Evolutionary conservation across 2,797 vertebrate species (phyloP).

Genomic region (Bryconaethiops microstoma): DNA sequence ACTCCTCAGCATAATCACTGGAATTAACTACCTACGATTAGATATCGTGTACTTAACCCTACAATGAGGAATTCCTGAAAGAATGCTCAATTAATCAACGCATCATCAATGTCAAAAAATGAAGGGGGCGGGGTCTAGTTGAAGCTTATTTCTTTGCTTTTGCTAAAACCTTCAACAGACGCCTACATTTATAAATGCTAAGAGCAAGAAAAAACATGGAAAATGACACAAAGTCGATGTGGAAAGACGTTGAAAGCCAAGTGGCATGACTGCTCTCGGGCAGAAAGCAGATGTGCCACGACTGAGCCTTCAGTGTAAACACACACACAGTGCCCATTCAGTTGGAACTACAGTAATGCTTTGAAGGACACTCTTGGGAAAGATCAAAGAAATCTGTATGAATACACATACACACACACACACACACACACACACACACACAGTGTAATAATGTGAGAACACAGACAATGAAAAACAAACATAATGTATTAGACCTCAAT

Average conservation of each 20-base stretch:
- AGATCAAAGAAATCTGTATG: slow-evolving; percentile 14
- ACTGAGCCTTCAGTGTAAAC: slow-evolving; percentile 30
- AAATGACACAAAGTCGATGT: background rate
- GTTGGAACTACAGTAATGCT: slow-evolving; percentile 16
- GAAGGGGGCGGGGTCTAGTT: background rate
- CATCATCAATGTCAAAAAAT: slow-evolving; percentile 12
- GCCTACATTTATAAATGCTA: slow-evolving; percentile 21
- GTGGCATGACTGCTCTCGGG: slow-evolving; percentile 9
- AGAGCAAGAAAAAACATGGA: slow-evolving; percentile 12
- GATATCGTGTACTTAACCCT: background rate
- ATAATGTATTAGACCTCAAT: background rate
- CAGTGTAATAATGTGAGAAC: background rate
- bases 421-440: too few species aligned
- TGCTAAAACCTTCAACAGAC: background rate
- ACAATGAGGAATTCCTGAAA: background rate
- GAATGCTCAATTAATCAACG: background rate
- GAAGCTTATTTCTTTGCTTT: too few species aligned
- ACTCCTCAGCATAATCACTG: slow-evolving; percentile 4
- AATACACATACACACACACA: slow-evolving; percentile 9
- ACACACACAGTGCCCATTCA: slow-evolving; percentile 18
- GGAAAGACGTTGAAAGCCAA: slow-evolving; percentile 31
- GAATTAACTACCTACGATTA: slow-evolving; percentile 5
- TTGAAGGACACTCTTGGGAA: slow-evolving; percentile 28
- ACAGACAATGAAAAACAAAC: background rate
- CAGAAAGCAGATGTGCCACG: slow-evolving; percentile 28